Conservation (phyloP, 2,888 invertebrate genomes). For the Cantharis nigra region DNA sequence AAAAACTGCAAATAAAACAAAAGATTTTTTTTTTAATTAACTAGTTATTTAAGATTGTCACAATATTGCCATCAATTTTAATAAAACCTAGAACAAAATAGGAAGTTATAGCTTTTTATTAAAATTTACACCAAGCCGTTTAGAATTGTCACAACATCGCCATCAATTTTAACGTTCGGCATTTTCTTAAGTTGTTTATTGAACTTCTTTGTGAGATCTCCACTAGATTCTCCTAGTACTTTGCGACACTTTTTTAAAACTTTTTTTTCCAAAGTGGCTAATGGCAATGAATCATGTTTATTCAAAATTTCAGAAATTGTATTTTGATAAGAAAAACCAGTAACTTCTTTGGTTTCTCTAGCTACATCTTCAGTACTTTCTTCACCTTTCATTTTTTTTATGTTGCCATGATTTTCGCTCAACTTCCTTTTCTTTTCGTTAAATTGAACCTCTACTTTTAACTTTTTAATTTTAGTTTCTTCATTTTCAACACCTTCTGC, state of each 20-base stretch:
- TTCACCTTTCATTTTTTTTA: background rate
- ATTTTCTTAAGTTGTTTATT: constrained; percentile 74
- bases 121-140: background rate
- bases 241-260: constrained; percentile 68
- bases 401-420: background rate
- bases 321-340: background rate
- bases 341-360: background rate
- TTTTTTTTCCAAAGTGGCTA: constrained; percentile 78
- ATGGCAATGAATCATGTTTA: constrained; percentile 55
- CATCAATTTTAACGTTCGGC: constrained; percentile 64
- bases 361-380: background rate
- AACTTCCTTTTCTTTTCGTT: background rate
- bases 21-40: background rate
- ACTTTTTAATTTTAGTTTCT: background rate
- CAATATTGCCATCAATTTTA: constrained; percentile 65
- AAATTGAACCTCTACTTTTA: background rate
- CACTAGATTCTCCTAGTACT: constrained; percentile 58
- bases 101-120: background rate
- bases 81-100: constrained; percentile 41
- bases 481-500: background rate
- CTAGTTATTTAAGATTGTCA: constrained; percentile 40
- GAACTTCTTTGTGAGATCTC: constrained; percentile 71
- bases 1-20: background rate
- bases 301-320: background rate
- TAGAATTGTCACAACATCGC: constrained; percentile 60